These are phyloP conservation scores for Synergus gifuensis DNA, from an alignment of 2,888 invertebrate species.

Conservation along the genomic window DNA sequence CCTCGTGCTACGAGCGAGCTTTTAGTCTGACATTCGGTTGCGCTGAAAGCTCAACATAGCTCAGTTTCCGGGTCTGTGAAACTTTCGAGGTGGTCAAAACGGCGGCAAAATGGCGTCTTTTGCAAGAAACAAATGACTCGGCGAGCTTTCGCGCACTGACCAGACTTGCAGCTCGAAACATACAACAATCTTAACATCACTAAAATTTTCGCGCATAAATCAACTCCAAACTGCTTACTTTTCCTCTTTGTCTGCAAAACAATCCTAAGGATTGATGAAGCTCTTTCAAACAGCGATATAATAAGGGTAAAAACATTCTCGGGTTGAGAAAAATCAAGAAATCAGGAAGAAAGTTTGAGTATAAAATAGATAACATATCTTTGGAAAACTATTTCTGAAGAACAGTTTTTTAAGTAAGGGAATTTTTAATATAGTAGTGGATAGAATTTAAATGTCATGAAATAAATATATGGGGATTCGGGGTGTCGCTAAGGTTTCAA, in stretches of 20 bases:
- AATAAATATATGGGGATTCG: background rate
- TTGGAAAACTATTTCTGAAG: background rate
- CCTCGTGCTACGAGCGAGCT: slow-evolving; percentile 56
- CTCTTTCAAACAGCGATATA: background rate
- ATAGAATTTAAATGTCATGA: background rate
- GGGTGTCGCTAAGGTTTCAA: slow-evolving; percentile 20
- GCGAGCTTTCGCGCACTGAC: background rate
- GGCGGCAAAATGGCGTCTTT: slow-evolving; percentile 54
- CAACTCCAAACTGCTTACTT: background rate
- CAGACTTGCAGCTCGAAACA: slow-evolving; percentile 32
- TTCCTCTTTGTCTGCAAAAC: background rate
- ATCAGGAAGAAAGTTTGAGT: background rate
- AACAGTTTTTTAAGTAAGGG: background rate
- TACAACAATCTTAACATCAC: background rate
- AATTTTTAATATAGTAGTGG: background rate
- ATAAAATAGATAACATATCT: background rate
- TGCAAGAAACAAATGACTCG: slow-evolving; percentile 43
- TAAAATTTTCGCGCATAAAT: background rate
- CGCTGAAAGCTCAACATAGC: slow-evolving; percentile 42
- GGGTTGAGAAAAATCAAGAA: background rate
- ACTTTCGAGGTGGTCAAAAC: slow-evolving; percentile 39
- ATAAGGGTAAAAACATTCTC: slow-evolving; percentile 10
- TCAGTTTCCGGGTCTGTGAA: slow-evolving; percentile 20
- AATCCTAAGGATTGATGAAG: background rate
- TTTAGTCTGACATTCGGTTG: slow-evolving; percentile 57